Base-by-base conservation (phyloP, 2,113 vertebrate genomes). In the Micromys minutus region DNA sequence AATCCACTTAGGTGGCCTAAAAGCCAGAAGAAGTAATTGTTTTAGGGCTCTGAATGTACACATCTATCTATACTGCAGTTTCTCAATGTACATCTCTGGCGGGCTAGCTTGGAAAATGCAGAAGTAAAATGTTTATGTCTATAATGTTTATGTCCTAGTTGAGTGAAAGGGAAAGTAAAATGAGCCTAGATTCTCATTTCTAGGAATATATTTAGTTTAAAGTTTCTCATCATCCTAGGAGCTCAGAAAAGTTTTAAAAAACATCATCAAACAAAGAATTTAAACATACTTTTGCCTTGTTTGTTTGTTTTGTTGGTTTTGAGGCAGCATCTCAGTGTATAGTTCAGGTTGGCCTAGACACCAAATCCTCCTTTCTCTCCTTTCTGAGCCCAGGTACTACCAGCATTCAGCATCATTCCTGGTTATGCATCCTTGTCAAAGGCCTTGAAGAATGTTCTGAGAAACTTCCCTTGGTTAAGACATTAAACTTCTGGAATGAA, bases 1-100 rank as follows among this genome's bases (percentile, higher is more conserved):
- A 93, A 91, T 96, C 79, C 39, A 83, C 55, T 93, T 61, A 87
- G 91, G 94, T 92, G 86, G 84, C 12, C 29, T 57, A 89, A 93
- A 36, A 94, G 19, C 42, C 67, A 93, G 29, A 95, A 95, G 90
- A 89, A n/a, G 3, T 61, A 45, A 71, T 75, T 87, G 55, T 83
- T 76, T 95, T 36, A 92, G 36, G 81, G 85, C 75, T 71, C 55
- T n/a, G 69, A 92, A 31, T 65, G 67, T 29, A 45, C 52, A 91
- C 75, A 86, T 16, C 67, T 26, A 61, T 7, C 89, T 80, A 55
- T 9, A 0, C 31, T 92, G 76, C 36, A 83, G 87, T 96, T 96
- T 87, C 93, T 97, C 81, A 72, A 50, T 76, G 80, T n/a, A 39
- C 65, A 94, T 87, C 84, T 59, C 3, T 34, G 76, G 94, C 24